A percentile compares a stretch with the other conserved stretches of the same genome.
Conservation (phyloP, 2,113 vertebrate genomes). For the Ploceus nigricollis region DNA sequence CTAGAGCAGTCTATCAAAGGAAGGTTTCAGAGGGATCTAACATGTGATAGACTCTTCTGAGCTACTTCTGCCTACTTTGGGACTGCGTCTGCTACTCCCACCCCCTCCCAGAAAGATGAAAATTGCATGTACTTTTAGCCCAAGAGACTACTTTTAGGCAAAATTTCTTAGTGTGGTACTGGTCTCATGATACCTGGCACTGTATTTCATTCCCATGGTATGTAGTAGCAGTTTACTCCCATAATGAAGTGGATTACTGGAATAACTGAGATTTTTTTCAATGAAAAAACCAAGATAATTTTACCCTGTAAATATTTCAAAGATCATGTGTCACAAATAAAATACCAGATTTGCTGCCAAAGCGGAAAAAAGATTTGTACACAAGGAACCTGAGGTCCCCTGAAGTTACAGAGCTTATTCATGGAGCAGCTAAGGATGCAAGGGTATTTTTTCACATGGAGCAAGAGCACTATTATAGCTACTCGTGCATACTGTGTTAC, state of each 20-base stretch:
- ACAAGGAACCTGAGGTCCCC: not conserved
- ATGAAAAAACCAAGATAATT: not conserved
- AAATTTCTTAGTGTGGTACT: not conserved
- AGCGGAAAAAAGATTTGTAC: accelerated
- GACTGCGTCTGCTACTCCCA: not conserved
- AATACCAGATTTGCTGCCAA: not conserved
- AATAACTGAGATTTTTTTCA: conserved; percentile 10
- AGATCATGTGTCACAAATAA: not conserved
- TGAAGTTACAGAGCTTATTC: not conserved
- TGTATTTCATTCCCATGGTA: not conserved
- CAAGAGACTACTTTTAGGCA: not conserved
- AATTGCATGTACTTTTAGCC: not conserved
- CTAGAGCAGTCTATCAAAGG: not conserved
- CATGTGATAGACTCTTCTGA: not conserved
- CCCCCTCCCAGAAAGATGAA: not conserved
- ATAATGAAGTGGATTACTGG: conserved; percentile 16
- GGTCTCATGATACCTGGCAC: not conserved
- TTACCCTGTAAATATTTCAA: not conserved
- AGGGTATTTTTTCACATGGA: not conserved
- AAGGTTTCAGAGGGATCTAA: not conserved
- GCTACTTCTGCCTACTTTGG: not conserved
- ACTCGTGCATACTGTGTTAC: not conserved
- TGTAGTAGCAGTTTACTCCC: not conserved
- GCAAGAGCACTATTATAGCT: not conserved
- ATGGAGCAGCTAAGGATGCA: not conserved